Base-by-base conservation (phyloP, 2,797 vertebrate genomes). In the Eupleurogrammus muticus region DNA sequence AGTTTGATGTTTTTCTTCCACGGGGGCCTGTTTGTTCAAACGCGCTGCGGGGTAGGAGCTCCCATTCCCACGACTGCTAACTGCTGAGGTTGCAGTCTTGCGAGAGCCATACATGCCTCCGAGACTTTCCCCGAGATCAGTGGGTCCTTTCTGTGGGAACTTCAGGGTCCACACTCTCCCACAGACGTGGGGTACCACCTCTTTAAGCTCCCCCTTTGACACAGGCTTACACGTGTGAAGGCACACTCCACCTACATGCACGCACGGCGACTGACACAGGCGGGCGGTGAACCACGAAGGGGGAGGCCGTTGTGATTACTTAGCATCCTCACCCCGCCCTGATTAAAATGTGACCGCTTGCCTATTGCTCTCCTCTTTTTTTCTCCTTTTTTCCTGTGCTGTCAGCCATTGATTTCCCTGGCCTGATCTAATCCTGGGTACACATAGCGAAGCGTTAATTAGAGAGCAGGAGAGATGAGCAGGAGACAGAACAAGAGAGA, bases 381-480 rank as follows among this genome's bases (percentile, higher is more conserved):
- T 71, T 3, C 28, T n/a, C n/a, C n/a, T n/a, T 67, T 56, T 44
- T 70, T 70, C 56, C 12, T 76, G 48, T 70, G 65, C 79, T 70
- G 79, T 80, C 68, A 90, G 81, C 49, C 82, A 92, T 93, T 88
- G 90, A 92, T 92, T 92, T 89, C 88, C 82, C 68, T 48, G 74
- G 79, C 69, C 86, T 87, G 82, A 91, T 89, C 82, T 92, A 92
- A 93, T 90, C 90, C 88, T 56, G 62, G 80, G 82, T 86, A 90
- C 86, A 88, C 69, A 69, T 80, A 86, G 77, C 76, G 61, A 70
- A 76, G 83, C 81, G 84, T 92, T 91, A 90, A 92, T 90, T 89
- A 90, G 80, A 87, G 79, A 68, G 78, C 68, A 51, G 34, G 68
- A 75, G 81, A 82, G 62, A 66, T 28, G 52, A 70, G 70, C 35